These are phyloP conservation scores for Margarornis squamiger DNA, from an alignment of 2,797 vertebrate genomes.

Conservation along the genomic window DNA sequence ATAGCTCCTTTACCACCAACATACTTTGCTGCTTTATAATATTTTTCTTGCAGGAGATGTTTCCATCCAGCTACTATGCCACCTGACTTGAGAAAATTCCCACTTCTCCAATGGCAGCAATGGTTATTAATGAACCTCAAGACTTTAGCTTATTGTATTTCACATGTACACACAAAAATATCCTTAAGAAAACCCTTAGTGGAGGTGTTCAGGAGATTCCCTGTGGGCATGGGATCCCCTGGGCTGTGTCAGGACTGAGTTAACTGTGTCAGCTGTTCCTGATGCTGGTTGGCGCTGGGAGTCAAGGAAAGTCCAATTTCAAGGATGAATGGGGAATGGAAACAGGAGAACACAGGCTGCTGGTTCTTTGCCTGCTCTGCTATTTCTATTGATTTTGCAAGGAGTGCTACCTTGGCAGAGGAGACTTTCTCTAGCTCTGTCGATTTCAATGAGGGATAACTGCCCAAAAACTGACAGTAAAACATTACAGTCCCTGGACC, in stretches of 20 bases:
- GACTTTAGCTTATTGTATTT: neutral
- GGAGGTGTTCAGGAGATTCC: neutral
- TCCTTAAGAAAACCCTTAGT: too few species aligned
- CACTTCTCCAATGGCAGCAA: neutral
- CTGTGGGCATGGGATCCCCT: accelerated
- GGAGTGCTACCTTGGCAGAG: neutral
- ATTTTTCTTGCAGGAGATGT: neutral
- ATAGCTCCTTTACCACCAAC: neutral
- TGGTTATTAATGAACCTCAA: neutral
- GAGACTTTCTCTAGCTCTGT: neutral
- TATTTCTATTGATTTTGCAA: neutral
- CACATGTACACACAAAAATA: accelerated
- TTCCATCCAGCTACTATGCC: neutral
- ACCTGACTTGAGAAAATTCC: neutral
- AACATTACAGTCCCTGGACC: neutral
- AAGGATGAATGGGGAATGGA: neutral
- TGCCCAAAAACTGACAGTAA: neutral
- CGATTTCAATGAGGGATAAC: neutral
- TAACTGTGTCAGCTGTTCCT: neutral
- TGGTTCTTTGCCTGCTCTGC: neutral
- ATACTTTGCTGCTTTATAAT: neutral
- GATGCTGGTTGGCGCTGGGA: neutral
- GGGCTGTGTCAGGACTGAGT: neutral
- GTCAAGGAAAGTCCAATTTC: neutral
- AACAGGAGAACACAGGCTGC: neutral